A percentile compares a stretch with the other conserved stretches of the same genome.
These are phyloP conservation scores for Neotoxoptera formosana DNA, from an alignment of 1,140 invertebrate genomes.

Conservation along the genomic window DNA sequence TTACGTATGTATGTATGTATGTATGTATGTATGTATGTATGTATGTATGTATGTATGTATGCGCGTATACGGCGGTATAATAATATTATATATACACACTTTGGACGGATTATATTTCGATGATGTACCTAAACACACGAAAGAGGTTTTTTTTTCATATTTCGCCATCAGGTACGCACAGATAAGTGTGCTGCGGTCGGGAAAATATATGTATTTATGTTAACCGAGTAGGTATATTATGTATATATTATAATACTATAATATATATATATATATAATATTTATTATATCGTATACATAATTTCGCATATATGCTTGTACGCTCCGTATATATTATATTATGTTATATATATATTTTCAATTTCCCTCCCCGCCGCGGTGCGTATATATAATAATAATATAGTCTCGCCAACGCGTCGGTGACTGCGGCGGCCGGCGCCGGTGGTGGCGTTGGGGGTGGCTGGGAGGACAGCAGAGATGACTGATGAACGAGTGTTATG, in stretches of 20 bases:
- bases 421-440: not conserved
- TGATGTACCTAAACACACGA: not conserved
- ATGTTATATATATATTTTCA: not conserved
- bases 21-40: too few species aligned
- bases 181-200: not conserved
- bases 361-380: not conserved
- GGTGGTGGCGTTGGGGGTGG: not conserved
- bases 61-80: not conserved
- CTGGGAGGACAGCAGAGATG: not conserved
- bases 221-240: not conserved
- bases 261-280: not conserved
- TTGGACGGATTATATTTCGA: not conserved
- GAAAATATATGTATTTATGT: conserved; percentile 19
- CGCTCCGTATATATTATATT: not conserved
- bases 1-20: not conserved
- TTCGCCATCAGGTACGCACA: not conserved
- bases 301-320: not conserved
- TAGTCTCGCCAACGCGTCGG: not conserved
- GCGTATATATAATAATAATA: too few species aligned
- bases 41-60: not conserved
- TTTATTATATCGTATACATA: not conserved
- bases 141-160: conserved; percentile 14
- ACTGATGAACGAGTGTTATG: not conserved
- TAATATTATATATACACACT: not conserved
- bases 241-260: not conserved